These are phyloP conservation scores for Myotis yumanensis DNA, from an alignment of 2,113 vertebrate genomes.

Conservation along the genomic window DNA sequence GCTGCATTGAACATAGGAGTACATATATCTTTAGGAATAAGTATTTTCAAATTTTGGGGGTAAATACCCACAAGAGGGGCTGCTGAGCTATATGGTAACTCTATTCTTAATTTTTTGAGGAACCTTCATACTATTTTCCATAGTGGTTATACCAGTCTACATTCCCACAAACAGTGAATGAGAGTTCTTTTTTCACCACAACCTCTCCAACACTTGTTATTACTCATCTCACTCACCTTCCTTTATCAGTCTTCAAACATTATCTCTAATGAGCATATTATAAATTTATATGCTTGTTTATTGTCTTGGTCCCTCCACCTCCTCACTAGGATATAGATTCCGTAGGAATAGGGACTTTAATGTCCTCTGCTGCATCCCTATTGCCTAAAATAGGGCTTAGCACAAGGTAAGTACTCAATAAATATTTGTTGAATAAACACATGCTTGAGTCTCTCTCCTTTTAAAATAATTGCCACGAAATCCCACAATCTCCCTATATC, in stretches of 20 bases:
- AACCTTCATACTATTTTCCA: neutral
- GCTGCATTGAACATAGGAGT: neutral
- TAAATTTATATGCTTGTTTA: neutral
- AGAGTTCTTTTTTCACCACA: neutral
- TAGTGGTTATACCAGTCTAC: neutral
- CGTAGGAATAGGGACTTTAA: neutral
- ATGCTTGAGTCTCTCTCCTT: neutral
- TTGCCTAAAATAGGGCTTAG: neutral
- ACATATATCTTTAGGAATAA: neutral
- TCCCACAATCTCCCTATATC: neutral
- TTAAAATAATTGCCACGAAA: slow-evolving; percentile 15
- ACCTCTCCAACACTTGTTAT: neutral
- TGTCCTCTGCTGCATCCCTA: neutral
- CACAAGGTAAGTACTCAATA: neutral
- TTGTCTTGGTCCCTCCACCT: neutral
- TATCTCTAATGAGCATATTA: neutral
- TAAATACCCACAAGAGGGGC: neutral
- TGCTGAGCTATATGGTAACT: neutral
- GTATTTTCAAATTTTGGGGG: neutral
- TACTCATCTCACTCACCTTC: neutral
- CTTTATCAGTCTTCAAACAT: neutral
- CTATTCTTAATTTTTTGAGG: neutral
- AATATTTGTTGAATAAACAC: neutral
- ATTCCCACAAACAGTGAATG: neutral
- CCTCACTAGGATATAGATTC: neutral